phyloP scores from a whole-genome alignment of 1,140 invertebrate species.

The Drosophila pseudoobscura region DNA sequence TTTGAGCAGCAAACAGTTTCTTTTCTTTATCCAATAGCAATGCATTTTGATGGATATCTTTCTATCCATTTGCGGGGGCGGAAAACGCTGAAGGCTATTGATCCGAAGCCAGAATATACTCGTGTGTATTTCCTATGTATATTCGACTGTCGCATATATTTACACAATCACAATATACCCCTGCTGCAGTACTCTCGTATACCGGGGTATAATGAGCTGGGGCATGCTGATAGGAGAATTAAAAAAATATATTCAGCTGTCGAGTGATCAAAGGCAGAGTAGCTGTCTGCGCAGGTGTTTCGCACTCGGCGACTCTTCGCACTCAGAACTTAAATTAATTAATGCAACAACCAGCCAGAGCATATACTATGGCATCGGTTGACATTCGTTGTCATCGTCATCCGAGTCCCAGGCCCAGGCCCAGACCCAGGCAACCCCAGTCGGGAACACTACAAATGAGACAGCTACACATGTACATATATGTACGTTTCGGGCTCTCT shows the following conservation, averaged over 20 bases:
- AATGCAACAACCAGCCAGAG: conserved; percentile 60
- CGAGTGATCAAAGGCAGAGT: conserved; percentile 73
- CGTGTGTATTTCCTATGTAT: too few species aligned
- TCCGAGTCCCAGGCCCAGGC: conserved; percentile 5
- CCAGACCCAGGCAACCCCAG: conserved; percentile 4
- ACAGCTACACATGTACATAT: conserved; percentile 65
- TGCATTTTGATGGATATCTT: too few species aligned
- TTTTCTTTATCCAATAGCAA: too few species aligned
- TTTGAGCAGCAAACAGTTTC: too few species aligned
- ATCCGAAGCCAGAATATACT: too few species aligned
- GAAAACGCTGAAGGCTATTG: too few species aligned
- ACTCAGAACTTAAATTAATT: conserved; percentile 77
- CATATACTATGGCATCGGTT: conserved; percentile 34
- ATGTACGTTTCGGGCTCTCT: conserved; percentile 6
- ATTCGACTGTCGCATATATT: too few species aligned
- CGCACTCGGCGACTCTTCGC: conserved; percentile 76
- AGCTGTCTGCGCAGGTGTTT: conserved; percentile 78
- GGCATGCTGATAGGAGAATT: conserved; percentile 62
- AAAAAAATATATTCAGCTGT: conserved; percentile 80
- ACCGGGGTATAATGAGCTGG: too few species aligned
- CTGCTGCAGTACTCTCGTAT: too few species aligned
- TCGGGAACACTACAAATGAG: conserved; percentile 68
- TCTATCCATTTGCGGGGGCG: too few species aligned
- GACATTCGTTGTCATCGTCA: conserved; percentile 48
- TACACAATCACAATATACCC: too few species aligned